Evolutionary conservation across 30 jellyfish, hydroid and myxozoan genomes (phyloP).

Genomic region (Hydra vulgaris): DNA sequence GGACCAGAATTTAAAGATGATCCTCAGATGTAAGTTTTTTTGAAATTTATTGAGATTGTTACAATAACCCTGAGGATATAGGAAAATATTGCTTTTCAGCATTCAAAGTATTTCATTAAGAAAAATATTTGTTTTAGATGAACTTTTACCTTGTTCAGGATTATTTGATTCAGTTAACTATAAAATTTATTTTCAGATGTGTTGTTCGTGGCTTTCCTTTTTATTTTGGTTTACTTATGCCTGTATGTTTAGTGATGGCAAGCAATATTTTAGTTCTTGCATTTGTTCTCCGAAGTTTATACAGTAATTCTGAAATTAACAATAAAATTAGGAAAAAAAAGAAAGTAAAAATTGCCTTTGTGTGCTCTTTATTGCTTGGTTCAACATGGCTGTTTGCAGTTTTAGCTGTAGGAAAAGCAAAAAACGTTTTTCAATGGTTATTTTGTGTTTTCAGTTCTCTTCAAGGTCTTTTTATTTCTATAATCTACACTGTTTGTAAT

Average conservation of each 20-base stretch:
- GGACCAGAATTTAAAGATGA: no score
- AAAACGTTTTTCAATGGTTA: conserved; percentile 20
- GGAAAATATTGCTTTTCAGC: no score
- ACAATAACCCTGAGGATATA: no score
- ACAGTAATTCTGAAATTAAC: neutral
- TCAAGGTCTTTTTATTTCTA: conserved; percentile 27
- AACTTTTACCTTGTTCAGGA: no score
- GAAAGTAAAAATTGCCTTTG: conserved; percentile 19
- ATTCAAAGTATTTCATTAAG: no score
- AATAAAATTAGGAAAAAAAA: neutral
- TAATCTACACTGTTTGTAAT: conserved; percentile 17
- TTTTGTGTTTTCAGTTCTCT: conserved; percentile 26
- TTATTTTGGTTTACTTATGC: conserved; percentile 21
- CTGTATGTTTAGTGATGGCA: neutral
- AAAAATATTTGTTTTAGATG: no score
- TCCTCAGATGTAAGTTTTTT: no score
- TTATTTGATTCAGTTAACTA: no score
- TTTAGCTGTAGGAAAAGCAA: conserved; percentile 17
- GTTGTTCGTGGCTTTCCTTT: conserved; percentile 23
- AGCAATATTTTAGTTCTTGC: conserved; percentile 10
- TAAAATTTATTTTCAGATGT: no score
- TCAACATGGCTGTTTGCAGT: conserved; percentile 32
- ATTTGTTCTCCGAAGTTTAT: conserved; percentile 1
- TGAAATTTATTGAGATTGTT: no score
- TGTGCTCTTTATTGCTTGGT: conserved; percentile 28